Conservation (phyloP, 2,888 invertebrate genomes). For the Mesorhabditis belari region DNA sequence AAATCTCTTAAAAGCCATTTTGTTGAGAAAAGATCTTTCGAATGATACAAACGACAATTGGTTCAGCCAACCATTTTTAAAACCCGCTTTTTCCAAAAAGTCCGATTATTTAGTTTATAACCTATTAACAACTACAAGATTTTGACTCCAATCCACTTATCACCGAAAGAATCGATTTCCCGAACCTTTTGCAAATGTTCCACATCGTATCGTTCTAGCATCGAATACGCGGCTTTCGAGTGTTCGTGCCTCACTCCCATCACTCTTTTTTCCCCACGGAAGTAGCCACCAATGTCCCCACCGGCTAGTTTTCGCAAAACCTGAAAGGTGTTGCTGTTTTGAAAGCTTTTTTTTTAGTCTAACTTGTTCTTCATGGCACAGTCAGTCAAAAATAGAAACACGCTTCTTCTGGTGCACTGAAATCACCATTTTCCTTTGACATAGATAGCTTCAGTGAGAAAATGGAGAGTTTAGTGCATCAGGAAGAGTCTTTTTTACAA, state of each 20-base stretch:
- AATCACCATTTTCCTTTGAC: neutral
- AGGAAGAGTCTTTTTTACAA: too few species aligned
- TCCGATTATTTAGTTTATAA: too few species aligned
- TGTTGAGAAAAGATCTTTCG: too few species aligned
- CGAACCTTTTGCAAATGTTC: constrained; percentile 39
- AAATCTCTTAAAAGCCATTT: too few species aligned
- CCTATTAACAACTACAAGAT: too few species aligned
- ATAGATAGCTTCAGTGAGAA: neutral
- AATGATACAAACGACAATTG: too few species aligned
- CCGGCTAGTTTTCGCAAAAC: constrained; percentile 43
- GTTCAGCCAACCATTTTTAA: too few species aligned
- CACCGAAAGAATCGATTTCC: too few species aligned
- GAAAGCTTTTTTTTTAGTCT: constrained; percentile 1
- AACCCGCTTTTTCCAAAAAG: too few species aligned
- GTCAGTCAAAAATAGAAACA: neutral
- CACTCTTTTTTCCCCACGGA: constrained; percentile 37
- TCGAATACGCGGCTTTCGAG: constrained; percentile 45
- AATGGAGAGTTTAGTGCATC: neutral
- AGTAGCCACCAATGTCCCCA: constrained; percentile 34
- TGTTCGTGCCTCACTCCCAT: constrained; percentile 48
- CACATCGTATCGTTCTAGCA: constrained; percentile 45
- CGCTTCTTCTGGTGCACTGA: too few species aligned
- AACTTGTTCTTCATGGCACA: neutral
- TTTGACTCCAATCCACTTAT: too few species aligned
- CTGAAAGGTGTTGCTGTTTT: constrained; percentile 4